Percentiles rank a stretch among this genome's conserved stretches.
phyloP scores from a whole-genome alignment of 2,888 invertebrate species.

The Drosophila planitibia region DNA sequence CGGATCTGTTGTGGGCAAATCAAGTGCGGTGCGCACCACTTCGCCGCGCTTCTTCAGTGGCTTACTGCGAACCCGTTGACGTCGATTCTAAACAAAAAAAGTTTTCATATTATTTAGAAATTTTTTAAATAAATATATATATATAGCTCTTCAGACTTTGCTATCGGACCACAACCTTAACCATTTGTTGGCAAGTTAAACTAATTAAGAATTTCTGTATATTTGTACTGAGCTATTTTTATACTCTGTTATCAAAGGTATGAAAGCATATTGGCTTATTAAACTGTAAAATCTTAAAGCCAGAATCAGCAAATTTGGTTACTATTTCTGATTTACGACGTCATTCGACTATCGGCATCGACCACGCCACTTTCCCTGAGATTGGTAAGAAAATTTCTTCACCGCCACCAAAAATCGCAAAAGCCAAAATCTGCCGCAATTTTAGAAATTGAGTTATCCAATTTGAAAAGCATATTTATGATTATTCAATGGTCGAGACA shows the following conservation, averaged over 20 bases:
- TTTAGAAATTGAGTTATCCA: not conserved
- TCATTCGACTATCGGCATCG: not conserved
- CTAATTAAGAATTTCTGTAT: not conserved
- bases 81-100: conserved; percentile 53
- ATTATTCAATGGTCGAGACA: not conserved
- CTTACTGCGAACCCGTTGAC: conserved; percentile 60
- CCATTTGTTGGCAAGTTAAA: not conserved
- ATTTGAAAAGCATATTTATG: not conserved
- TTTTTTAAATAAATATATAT: too few relatives aligned
- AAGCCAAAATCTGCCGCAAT: not conserved
- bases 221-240: not conserved
- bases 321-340: not conserved
- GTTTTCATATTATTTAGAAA: not conserved
- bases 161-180: not conserved
- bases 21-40: conserved; percentile 84
- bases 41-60: conserved; percentile 67
- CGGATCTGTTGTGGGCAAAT: conserved; percentile 88
- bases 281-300: not conserved
- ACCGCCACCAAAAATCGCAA: not conserved
- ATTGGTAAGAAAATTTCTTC: not conserved
- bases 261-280: not conserved
- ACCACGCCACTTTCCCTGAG: not conserved
- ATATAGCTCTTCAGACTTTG: too few relatives aligned
- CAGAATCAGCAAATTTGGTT: not conserved
- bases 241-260: not conserved